phyloP scores from a whole-genome alignment of 2,888 invertebrate genomes.

The Ichneumoninae sp. region DNA sequence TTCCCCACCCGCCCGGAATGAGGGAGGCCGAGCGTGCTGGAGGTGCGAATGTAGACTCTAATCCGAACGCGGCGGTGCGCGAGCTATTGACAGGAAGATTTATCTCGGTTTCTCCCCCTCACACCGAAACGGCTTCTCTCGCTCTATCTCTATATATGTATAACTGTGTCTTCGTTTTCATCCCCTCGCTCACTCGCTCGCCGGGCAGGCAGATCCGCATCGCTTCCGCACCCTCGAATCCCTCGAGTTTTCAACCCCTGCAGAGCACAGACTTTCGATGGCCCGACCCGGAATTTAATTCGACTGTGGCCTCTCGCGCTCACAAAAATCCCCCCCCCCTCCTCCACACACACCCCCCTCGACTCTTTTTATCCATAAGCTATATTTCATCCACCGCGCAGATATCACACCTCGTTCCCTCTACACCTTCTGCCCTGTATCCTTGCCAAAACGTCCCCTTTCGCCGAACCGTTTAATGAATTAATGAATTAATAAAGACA shows the following conservation, averaged over 20 bases:
- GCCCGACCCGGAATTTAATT: slow-evolving; percentile 62
- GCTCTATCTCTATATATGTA: slow-evolving; percentile 12
- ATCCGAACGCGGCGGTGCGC: slow-evolving; percentile 78
- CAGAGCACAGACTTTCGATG: slow-evolving; percentile 57
- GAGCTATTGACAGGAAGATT: slow-evolving; percentile 83
- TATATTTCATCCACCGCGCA: slow-evolving; percentile 42
- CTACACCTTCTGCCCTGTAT: slow-evolving; percentile 13
- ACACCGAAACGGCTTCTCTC: slow-evolving; percentile 59
- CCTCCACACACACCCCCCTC: not conserved
- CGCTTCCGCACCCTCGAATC: slow-evolving; percentile 46
- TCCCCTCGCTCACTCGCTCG: slow-evolving; percentile 8
- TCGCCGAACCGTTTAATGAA: slow-evolving; percentile 10
- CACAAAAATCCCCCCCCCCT: slow-evolving; percentile 10
- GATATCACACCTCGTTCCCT: slow-evolving; percentile 47
- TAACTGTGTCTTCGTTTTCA: slow-evolving; percentile 30
- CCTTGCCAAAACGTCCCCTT: slow-evolving; percentile 33
- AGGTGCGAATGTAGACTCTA: slow-evolving; percentile 83
- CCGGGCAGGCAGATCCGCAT: slow-evolving; percentile 37
- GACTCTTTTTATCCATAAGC: slow-evolving; percentile 39
- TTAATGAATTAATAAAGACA: slow-evolving; percentile 30
- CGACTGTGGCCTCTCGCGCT: slow-evolving; percentile 21
- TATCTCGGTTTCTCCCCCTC: slow-evolving; percentile 76
- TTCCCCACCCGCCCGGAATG: slow-evolving; percentile 33
- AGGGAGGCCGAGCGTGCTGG: slow-evolving; percentile 69
- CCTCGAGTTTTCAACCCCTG: slow-evolving; percentile 59